Evolutionary conservation across 2,113 vertebrate species (phyloP).

Genomic region (Entomyzon cyanotis): DNA sequence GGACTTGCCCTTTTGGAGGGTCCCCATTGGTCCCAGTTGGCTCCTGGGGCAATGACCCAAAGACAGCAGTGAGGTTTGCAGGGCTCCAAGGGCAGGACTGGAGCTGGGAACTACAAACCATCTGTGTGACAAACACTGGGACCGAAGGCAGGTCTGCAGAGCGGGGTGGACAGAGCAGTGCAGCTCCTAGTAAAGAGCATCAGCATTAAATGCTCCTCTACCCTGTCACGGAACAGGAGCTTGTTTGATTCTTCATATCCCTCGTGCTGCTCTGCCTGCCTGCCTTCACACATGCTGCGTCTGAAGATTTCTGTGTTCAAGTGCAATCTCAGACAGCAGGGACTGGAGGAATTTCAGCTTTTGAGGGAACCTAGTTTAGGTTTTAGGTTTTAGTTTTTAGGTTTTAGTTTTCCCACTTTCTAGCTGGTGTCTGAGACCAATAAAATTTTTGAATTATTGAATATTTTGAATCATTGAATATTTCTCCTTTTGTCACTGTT

Average conservation of each 20-base stretch:
- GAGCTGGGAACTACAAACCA: not conserved
- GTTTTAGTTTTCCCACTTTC: not conserved
- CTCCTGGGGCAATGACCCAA: not conserved
- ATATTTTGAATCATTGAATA: not conserved
- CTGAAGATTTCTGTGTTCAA: not conserved
- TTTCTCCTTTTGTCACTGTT: not conserved
- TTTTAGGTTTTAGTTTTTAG: not conserved
- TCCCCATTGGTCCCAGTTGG: not conserved
- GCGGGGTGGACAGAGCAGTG: not conserved
- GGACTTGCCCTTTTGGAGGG: not conserved
- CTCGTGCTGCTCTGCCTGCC: not conserved
- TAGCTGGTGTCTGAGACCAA: not conserved
- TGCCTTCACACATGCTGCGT: not conserved
- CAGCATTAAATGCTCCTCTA: not conserved
- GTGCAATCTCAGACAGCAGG: not conserved
- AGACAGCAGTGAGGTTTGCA: not conserved
- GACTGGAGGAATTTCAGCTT: not conserved
- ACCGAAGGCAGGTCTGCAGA: not conserved
- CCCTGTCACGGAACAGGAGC: not conserved
- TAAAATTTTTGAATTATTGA: not conserved
- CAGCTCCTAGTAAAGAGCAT: not conserved
- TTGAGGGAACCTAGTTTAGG: not conserved
- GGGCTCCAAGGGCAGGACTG: not conserved
- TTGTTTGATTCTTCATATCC: rapidly evolving
- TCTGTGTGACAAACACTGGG: not conserved